These are phyloP conservation scores for Heliconius hortense DNA, from an alignment of 2,888 invertebrate species.

Conservation along the genomic window DNA sequence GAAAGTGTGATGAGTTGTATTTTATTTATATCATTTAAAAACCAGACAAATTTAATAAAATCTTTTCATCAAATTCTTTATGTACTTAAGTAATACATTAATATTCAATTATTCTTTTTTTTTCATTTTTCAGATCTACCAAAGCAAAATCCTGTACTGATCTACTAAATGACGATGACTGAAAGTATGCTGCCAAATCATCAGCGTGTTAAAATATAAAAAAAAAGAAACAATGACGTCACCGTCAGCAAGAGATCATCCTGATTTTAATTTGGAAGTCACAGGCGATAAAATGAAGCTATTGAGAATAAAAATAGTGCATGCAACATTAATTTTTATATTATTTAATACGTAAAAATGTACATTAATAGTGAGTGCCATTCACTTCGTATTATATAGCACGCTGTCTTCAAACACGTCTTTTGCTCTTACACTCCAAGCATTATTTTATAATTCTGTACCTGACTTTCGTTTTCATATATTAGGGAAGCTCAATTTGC, in stretches of 20 bases:
- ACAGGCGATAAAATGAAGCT: background rate
- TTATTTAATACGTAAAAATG: background rate
- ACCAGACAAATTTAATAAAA: background rate
- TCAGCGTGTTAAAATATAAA: background rate
- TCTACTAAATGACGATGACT: slow-evolving; percentile 84
- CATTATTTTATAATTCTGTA: slow-evolving; percentile 50
- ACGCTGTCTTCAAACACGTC: slow-evolving; percentile 10
- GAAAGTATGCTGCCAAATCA: slow-evolving; percentile 47
- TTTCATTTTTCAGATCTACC: slow-evolving; percentile 80
- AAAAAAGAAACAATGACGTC: background rate
- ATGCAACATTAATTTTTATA: slow-evolving; percentile 17
- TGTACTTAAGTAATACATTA: background rate
- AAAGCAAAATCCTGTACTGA: slow-evolving; percentile 89
- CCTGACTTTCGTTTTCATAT: slow-evolving; percentile 51
- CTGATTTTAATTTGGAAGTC: background rate
- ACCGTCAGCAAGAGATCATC: background rate
- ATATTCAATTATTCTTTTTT: slow-evolving; percentile 11
- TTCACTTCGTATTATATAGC: slow-evolving; percentile 25
- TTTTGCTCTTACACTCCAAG: slow-evolving; percentile 1
- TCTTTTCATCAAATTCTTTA: background rate
- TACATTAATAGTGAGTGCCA: slow-evolving; percentile 37
- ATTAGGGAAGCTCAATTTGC: slow-evolving; percentile 37
- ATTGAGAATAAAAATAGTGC: background rate
- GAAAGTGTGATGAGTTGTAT: background rate
- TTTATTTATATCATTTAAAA: background rate